phyloP scores from a whole-genome alignment of 2,797 vertebrate species.

The Eulemur mongoz region DNA sequence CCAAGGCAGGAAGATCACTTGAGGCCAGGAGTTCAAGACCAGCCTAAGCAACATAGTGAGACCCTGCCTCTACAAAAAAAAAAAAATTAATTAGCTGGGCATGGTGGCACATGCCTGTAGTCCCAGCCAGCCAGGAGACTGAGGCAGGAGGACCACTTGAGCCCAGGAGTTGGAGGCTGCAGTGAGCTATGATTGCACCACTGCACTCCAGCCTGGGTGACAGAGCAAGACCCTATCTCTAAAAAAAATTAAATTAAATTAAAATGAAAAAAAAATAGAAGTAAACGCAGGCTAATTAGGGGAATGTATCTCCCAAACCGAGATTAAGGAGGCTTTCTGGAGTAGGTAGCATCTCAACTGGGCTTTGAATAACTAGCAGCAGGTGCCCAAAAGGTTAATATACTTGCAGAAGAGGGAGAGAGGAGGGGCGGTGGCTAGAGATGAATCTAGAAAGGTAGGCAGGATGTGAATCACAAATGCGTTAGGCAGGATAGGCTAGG shows the following conservation, averaged over 20 bases:
- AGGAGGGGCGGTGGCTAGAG: not conserved
- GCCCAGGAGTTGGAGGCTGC: not conserved
- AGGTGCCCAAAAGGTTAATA: not conserved
- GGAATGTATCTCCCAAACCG: not conserved
- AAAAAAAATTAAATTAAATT: not conserved
- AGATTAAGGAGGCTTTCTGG: constrained; percentile 16
- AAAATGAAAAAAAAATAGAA: not conserved
- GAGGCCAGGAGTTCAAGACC: not conserved
- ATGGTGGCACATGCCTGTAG: not conserved
- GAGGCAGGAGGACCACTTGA: not conserved
- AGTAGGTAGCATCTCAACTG: not conserved
- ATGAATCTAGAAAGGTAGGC: not conserved
- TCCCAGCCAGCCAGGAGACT: not conserved
- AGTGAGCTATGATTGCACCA: not conserved
- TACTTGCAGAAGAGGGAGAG: not conserved
- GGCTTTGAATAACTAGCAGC: not conserved
- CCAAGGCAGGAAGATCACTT: not conserved
- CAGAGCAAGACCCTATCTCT: not conserved
- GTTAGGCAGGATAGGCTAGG: not conserved
- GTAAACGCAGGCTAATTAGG: not conserved
- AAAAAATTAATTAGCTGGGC: not conserved
- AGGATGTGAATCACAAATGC: not conserved
- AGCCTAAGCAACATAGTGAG: not conserved
- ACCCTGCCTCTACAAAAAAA: not conserved
- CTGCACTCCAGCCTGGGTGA: not conserved